These are phyloP conservation scores for Epinephelus malabaricus DNA, from an alignment of 2,797 vertebrate species.

Conservation along the genomic window DNA sequence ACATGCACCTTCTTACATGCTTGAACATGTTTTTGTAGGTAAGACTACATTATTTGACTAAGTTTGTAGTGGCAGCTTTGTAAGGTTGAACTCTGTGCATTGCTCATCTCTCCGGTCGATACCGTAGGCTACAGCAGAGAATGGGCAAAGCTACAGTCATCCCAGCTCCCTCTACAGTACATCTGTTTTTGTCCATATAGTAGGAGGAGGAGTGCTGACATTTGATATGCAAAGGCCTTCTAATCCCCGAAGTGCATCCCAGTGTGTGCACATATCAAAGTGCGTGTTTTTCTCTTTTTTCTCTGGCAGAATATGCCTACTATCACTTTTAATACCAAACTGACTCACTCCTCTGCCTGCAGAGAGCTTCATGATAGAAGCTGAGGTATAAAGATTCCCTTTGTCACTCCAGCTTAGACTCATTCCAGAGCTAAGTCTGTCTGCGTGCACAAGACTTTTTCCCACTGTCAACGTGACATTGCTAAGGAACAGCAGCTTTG, in stretches of 20 bases:
- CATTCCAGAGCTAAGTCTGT: conserved; percentile 40
- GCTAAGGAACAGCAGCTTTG: conserved; percentile 47
- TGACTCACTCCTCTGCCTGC: conserved; percentile 66
- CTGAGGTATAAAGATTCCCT: conserved; percentile 52
- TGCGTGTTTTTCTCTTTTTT: conserved; percentile 20
- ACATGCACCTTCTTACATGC: not conserved
- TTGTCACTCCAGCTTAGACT: conserved; percentile 60
- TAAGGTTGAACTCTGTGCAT: conserved; percentile 33
- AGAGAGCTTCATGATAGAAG: conserved; percentile 59
- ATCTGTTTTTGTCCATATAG: conserved; percentile 72
- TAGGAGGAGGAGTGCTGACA: conserved; percentile 75
- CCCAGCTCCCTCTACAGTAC: conserved; percentile 35
- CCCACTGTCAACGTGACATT: conserved; percentile 46
- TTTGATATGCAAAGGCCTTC: conserved; percentile 76
- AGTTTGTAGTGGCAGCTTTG: conserved; percentile 25
- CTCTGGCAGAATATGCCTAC: conserved; percentile 60
- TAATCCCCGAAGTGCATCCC: conserved; percentile 65
- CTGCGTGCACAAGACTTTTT: conserved; percentile 40
- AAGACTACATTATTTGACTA: conserved; percentile 9
- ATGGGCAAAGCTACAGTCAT: conserved; percentile 48
- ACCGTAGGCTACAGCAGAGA: conserved; percentile 42
- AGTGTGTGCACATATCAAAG: conserved; percentile 59
- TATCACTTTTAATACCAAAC: conserved; percentile 62
- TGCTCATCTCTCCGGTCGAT: conserved; percentile 57
- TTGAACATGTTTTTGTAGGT: conserved; percentile 17